These are phyloP conservation scores for Bugula neritina DNA, from an alignment of 2,888 invertebrate genomes.

Conservation along the genomic window DNA sequence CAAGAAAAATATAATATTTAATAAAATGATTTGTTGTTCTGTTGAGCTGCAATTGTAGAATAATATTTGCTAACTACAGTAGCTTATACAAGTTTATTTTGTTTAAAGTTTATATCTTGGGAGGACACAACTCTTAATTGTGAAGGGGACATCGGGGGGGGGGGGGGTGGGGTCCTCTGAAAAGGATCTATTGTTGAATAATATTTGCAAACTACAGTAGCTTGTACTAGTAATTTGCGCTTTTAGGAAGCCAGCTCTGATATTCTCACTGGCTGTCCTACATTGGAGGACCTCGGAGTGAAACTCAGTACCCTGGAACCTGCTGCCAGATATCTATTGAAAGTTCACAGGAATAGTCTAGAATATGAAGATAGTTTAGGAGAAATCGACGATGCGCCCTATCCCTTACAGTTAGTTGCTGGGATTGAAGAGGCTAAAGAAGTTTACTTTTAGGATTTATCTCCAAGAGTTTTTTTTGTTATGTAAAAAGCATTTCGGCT, in stretches of 20 bases:
- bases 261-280: conserved; percentile 60
- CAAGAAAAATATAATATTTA: too few relatives aligned
- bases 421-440: conserved; percentile 13
- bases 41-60: too few relatives aligned
- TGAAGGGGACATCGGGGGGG: too few relatives aligned
- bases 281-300: conserved; percentile 82
- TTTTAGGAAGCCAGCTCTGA: conserved; percentile 73
- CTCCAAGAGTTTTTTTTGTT: background rate
- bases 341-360: conserved; percentile 63
- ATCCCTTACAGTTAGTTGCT: conserved; percentile 34
- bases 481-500: background rate
- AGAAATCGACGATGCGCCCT: conserved; percentile 61
- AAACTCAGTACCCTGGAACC: conserved; percentile 68
- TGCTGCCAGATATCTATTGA: conserved; percentile 75
- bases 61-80: too few relatives aligned
- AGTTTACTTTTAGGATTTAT: conserved; percentile 3
- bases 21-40: too few relatives aligned
- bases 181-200: too few relatives aligned
- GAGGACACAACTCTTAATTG: too few relatives aligned
- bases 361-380: conserved; percentile 71
- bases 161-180: too few relatives aligned
- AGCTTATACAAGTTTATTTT: too few relatives aligned
- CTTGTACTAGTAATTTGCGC: too few relatives aligned
- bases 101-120: too few relatives aligned
- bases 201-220: too few relatives aligned